These are phyloP conservation scores for Brachypalpus laphriformis DNA, from an alignment of 2,888 invertebrate genomes.

Conservation along the genomic window DNA sequence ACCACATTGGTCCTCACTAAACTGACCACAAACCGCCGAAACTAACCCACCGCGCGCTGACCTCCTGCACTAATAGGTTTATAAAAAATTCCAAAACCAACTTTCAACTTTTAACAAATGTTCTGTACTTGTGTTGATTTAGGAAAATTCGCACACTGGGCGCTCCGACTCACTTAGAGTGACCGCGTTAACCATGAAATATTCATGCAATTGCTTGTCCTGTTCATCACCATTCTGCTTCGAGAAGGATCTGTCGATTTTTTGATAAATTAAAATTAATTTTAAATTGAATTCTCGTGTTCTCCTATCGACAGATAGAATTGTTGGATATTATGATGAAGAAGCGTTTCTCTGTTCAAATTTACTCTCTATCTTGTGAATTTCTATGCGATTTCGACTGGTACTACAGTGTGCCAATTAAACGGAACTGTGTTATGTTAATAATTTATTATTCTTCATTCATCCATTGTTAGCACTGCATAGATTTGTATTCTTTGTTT, in stretches of 20 bases:
- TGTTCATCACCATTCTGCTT: constrained; percentile 17
- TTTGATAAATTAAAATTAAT: constrained; percentile 72
- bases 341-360: constrained; percentile 47
- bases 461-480: constrained; percentile 35
- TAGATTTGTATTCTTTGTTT: constrained; percentile 29
- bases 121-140: constrained; percentile 2
- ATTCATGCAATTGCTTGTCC: constrained; percentile 54
- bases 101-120: constrained; percentile 28
- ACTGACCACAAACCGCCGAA: constrained; percentile 49
- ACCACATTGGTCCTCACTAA: constrained; percentile 51
- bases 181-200: constrained; percentile 58
- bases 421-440: constrained; percentile 70
- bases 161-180: constrained; percentile 52
- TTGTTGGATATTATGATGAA: constrained; percentile 51
- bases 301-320: constrained; percentile 53
- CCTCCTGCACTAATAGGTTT: constrained; percentile 4
- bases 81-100: constrained; percentile 10
- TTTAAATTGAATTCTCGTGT: constrained; percentile 71
- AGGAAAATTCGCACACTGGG: background rate
- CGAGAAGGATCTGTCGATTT: constrained; percentile 32
- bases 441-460: constrained; percentile 66
- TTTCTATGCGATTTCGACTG: background rate
- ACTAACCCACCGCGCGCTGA: constrained; percentile 5
- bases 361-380: constrained; percentile 31
- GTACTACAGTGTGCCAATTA: constrained; percentile 27